These are phyloP conservation scores for Diplodus sargus DNA, from an alignment of 2,797 vertebrate genomes.

Conservation along the genomic window DNA sequence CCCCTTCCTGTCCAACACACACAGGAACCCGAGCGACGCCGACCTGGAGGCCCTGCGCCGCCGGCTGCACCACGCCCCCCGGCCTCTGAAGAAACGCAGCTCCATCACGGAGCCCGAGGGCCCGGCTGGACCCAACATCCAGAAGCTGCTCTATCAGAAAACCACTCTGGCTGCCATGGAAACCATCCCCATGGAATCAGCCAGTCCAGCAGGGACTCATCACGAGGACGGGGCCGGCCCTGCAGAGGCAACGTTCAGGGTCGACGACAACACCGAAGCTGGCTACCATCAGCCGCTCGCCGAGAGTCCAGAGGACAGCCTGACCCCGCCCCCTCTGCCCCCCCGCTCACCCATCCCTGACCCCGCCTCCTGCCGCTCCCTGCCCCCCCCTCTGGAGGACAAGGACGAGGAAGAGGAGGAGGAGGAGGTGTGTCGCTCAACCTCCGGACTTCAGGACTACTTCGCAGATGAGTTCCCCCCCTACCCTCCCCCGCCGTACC, in stretches of 20 bases:
- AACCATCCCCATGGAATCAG: slow-evolving; percentile 76
- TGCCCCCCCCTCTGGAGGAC: slow-evolving; percentile 60
- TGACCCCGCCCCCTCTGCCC: slow-evolving; percentile 50
- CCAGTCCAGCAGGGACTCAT: slow-evolving; percentile 52
- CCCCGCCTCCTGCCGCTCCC: slow-evolving; percentile 54
- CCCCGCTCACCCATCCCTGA: slow-evolving; percentile 80
- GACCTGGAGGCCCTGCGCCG: slow-evolving; percentile 92
- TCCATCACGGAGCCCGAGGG: slow-evolving; percentile 97
- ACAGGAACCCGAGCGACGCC: slow-evolving; percentile 91
- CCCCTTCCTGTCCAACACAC: slow-evolving; percentile 89
- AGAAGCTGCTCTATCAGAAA: slow-evolving; percentile 96
- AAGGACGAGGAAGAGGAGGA: slow-evolving; percentile 78
- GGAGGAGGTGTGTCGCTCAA: slow-evolving; percentile 16
- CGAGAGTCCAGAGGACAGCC: slow-evolving; percentile 66
- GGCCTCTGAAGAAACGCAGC: slow-evolving; percentile 95
- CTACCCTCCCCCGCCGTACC: slow-evolving; percentile 92
- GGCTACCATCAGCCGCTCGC: slow-evolving; percentile 27
- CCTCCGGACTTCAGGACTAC: slow-evolving; percentile 65
- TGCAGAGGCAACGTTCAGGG: accelerated
- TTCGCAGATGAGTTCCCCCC: slow-evolving; percentile 93
- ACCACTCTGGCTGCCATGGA: slow-evolving; percentile 97
- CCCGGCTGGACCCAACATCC: slow-evolving; percentile 92
- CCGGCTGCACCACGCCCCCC: slow-evolving; percentile 91
- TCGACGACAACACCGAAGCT: not conserved
- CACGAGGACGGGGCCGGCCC: not conserved